Evolutionary conservation across 1,140 invertebrate species (phyloP).

Genomic region (Hylyphantes graminicola): DNA sequence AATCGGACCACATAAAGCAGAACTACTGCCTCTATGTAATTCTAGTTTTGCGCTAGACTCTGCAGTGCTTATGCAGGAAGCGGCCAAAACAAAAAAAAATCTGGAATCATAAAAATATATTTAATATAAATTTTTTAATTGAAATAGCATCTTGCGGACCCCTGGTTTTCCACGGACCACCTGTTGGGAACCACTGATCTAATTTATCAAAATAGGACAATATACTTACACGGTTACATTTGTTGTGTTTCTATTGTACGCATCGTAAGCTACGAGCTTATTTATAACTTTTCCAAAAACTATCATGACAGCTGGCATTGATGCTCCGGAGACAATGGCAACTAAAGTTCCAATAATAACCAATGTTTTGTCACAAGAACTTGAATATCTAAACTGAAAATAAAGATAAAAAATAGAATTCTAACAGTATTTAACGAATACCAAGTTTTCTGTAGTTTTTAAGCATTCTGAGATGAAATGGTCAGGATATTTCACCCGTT

Average conservation of each 20-base stretch:
- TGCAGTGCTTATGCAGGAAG: no score
- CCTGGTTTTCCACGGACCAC: no score
- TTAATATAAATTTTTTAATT: no score
- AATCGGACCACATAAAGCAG: no score
- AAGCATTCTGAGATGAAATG: background rate
- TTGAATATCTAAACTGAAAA: slow-evolving; percentile 69
- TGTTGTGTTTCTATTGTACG: background rate
- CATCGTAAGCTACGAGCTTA: slow-evolving; percentile 66
- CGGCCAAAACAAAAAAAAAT: no score
- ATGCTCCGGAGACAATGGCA: slow-evolving; percentile 73
- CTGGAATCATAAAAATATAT: no score
- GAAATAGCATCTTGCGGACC: no score
- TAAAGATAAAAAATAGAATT: background rate
- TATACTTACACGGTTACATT: slow-evolving; percentile 30
- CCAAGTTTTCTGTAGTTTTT: background rate
- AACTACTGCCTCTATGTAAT: no score
- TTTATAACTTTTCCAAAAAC: slow-evolving; percentile 77
- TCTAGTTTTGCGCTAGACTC: no score
- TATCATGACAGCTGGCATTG: slow-evolving; percentile 76
- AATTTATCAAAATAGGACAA: no score
- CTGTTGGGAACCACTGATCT: no score
- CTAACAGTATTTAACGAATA: background rate
- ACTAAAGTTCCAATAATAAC: slow-evolving; percentile 73
- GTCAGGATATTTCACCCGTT: background rate
- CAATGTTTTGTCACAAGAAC: slow-evolving; percentile 72